Percentiles rank a stretch among this genome's conserved stretches.
Evolutionary conservation across 2,888 invertebrate genomes (phyloP).

Genomic region (Ceramica pisi): DNA sequence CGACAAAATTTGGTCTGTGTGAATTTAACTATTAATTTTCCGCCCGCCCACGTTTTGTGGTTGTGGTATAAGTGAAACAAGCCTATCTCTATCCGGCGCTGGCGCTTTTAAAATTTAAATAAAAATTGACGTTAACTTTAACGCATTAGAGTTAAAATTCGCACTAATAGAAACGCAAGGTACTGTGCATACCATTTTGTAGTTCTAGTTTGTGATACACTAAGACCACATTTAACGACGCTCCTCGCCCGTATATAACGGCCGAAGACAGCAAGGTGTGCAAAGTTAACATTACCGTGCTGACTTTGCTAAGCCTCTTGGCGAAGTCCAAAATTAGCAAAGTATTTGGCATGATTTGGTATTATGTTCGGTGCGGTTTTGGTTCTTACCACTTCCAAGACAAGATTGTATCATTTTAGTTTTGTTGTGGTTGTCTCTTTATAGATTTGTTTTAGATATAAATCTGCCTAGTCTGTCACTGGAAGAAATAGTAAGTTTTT

Average conservation of each 20-base stretch:
- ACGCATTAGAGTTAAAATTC: too few species aligned
- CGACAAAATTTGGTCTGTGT: too few species aligned
- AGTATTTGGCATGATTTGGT: constrained; percentile 41
- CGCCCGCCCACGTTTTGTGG: too few species aligned
- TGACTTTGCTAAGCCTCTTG: constrained; percentile 46
- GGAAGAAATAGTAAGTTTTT: too few species aligned
- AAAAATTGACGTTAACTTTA: too few species aligned
- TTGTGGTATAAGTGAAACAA: too few species aligned
- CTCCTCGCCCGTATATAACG: not conserved
- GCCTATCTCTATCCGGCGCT: too few species aligned
- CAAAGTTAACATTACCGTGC: constrained; percentile 35
- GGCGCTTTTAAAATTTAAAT: too few species aligned
- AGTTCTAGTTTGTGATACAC: not conserved
- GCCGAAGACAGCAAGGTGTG: constrained; percentile 17
- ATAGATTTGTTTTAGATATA: not conserved
- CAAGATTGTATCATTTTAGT: constrained; percentile 13
- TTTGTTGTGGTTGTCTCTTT: not conserved
- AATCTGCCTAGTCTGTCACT: not conserved
- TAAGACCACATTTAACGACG: not conserved
- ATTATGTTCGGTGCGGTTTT: constrained; percentile 39
- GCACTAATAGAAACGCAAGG: too few species aligned
- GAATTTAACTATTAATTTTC: too few species aligned
- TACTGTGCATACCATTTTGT: not conserved
- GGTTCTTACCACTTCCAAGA: constrained; percentile 4
- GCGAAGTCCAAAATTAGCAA: constrained; percentile 37